Base-by-base conservation (phyloP, 2,888 invertebrate genomes). In the Ceramica pisi region DNA sequence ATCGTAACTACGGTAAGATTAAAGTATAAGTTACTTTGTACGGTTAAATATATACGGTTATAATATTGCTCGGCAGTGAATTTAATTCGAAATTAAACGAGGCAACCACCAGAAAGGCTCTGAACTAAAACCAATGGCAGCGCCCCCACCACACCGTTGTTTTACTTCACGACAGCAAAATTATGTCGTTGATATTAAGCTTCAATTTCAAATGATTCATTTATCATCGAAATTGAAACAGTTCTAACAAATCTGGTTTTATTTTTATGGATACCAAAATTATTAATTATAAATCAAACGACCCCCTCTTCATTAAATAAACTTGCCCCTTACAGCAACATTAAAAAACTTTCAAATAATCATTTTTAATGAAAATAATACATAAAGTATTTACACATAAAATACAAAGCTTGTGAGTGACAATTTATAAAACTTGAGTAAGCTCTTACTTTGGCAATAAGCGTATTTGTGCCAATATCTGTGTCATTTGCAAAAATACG, bases 351-450 rank as follows among this genome's bases (percentile, higher is more conserved):
- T 60, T 60, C 50, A 38, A 56, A 80, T 65, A 62, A 63, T 69
- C 1, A 57, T 64, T 64, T 74, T 21, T 61, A 63, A 35, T 53
- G 14, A 71, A 73, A 71, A 70, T 80, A 67, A 55, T 81, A 59
- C 26, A 38, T 51, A 51, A 23, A 71, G n/a, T 75, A 79, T 73
- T 83, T 79, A 82, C 71, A 85, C 69, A 85, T 51, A 63, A 80
- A 73, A 67, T 72, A 84, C 68, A 72, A 62, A 51, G 61, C 77
- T 64, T 72, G 67, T 60, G n/a, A 56, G 38, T 48, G 38, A 21
- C 68, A 71, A 80, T 55, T 64, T 67, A 48, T 48, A 53, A 60
- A 76, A 67, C 60, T 66, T 66, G 77, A 68, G 31, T 66, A 83
- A 81, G 66, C 83, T 67, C 57, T 38, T 71, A 61, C 6, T 14